Evolutionary conservation across 2,797 vertebrate species (phyloP).

Genomic region (Argya squamiceps): DNA sequence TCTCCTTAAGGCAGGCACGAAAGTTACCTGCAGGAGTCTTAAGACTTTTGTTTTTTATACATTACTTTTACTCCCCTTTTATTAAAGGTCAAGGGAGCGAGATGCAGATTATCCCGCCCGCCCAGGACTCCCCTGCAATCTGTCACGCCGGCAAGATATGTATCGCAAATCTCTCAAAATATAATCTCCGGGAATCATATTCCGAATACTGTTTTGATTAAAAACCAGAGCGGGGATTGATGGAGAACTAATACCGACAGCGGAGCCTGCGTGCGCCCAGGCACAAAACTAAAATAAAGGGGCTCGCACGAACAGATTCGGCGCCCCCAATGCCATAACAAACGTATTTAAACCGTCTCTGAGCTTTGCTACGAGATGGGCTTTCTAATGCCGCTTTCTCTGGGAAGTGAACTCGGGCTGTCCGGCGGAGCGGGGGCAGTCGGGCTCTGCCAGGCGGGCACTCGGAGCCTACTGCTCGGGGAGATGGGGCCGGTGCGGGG

Average conservation of each 20-base stretch:
- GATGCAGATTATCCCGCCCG: conserved; percentile 78
- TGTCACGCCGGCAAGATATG: conserved; percentile 76
- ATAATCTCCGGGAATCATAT: conserved; percentile 86
- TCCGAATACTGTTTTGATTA: conserved; percentile 88
- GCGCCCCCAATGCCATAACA: not conserved
- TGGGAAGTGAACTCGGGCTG: rapidly evolving
- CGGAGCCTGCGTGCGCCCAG: not conserved
- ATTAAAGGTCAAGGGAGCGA: conserved; percentile 79
- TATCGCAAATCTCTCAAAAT: conserved; percentile 83
- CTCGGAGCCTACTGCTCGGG: not conserved
- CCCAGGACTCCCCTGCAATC: conserved; percentile 76
- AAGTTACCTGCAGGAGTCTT: conserved; percentile 48
- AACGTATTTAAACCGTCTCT: not conserved
- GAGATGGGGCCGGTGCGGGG: not conserved
- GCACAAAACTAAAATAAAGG: not conserved
- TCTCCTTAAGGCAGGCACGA: conserved; percentile 3
- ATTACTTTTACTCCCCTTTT: conserved; percentile 59
- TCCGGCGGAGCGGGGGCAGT: not conserved
- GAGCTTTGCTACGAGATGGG: not conserved
- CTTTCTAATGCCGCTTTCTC: not conserved
- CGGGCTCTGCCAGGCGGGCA: not conserved
- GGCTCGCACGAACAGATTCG: not conserved
- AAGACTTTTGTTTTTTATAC: conserved; percentile 37
- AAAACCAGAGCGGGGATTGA: conserved; percentile 72
- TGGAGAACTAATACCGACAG: conserved; percentile 68